Percentiles rank a stretch among this genome's conserved stretches.
phyloP scores from a whole-genome alignment of 2,113 vertebrate genomes.

The Sceloporus undulatus region DNA sequence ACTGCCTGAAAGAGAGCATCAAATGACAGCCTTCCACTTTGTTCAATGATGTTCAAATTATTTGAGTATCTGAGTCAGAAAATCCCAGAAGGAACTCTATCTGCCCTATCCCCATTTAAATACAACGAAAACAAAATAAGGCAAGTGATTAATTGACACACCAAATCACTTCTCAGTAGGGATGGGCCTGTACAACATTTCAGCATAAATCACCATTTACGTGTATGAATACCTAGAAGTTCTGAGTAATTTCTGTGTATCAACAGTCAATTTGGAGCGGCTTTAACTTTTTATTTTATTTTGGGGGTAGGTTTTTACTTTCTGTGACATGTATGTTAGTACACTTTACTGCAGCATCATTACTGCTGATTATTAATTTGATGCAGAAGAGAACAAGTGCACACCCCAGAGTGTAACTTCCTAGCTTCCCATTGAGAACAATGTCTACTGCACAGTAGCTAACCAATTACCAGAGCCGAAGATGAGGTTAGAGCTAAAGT shows the following conservation, averaged over 20 bases:
- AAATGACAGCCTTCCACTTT: neutral
- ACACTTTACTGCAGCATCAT: conserved; percentile 60
- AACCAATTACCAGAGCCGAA: conserved; percentile 47
- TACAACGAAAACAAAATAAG: neutral
- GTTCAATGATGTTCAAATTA: neutral
- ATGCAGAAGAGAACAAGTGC: conserved; percentile 45
- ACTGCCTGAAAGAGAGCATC: neutral
- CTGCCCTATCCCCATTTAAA: neutral
- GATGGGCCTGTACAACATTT: no score
- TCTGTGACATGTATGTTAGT: conserved; percentile 34
- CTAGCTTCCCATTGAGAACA: conserved; percentile 54
- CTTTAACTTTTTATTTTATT: neutral
- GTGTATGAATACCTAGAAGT: neutral
- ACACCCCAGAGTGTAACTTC: conserved; percentile 39
- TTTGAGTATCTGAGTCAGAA: neutral
- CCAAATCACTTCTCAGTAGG: neutral
- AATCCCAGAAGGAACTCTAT: neutral
- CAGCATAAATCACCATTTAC: no score
- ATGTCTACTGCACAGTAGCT: conserved; percentile 50
- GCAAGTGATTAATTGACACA: neutral
- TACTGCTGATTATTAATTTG: conserved; percentile 65
- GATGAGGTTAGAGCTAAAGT: conserved; percentile 31
- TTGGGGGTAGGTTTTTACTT: neutral
- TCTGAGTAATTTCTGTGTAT: neutral
- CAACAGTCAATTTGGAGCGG: neutral